Base-by-base conservation (phyloP, 2,888 invertebrate species). In the Scelioninae gen. 1 region DNA sequence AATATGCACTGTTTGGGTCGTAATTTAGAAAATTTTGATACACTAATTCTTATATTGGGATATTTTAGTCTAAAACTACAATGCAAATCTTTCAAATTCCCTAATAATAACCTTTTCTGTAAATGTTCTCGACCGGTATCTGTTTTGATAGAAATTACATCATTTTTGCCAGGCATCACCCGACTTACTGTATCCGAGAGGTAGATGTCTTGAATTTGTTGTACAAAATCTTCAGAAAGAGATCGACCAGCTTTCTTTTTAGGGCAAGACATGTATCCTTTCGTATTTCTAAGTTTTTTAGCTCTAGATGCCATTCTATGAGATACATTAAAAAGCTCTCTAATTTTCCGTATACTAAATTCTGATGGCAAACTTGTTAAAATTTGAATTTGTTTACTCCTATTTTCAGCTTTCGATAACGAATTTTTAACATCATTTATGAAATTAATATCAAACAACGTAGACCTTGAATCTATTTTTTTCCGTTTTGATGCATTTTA, bases 51-150 rank as follows among this genome's bases (percentile, higher is more conserved):
- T 8, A 45, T 1, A 8, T 16, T 23, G 4, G 60, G 43, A n/a
- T 15, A 38, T 43, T 60, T 60, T 43, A 16, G 6, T 0, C 16
- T 43, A n/a, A 60, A 60, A 43, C 7, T 5, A 11, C 11, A 11
- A 45, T 62, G 45, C 32, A 43, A 43, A 34, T 62, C 43, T 10
- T 62, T 62, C 13, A 62, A 31, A 45, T 62, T 62, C 13, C 5
- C n/a, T 45, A 60, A 29, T 34, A 55, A 13, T 23, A 55, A 32
- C 13, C 32, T 15, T 34, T 55, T 55, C 11, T 32, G 55, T 3
- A 55, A 6, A 6, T 32, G 55, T 34, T 55, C 7, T 13, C 55
- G 13, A 34, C 40, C 40, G 8, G 32, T 38, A 40, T 58, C 40
- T 23, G 2, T 58, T 40, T 58, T 58, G 4, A 58, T 23, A 6